A percentile compares a stretch with the other conserved stretches of the same genome.
Evolutionary conservation across 2,797 vertebrate genomes (phyloP).

Genomic region (Rhinogobio ventralis): DNA sequence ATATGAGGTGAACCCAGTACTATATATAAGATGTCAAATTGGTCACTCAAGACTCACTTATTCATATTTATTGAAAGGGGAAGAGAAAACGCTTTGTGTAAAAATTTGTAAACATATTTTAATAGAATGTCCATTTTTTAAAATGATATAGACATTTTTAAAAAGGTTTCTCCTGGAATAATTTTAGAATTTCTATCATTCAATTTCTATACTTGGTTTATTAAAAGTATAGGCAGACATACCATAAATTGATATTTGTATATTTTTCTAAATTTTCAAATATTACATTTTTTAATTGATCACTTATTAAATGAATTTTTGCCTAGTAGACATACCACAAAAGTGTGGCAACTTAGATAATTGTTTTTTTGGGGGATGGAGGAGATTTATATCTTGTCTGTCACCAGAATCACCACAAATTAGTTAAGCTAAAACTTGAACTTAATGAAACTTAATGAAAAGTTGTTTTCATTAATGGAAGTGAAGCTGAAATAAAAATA

Average conservation of each 20-base stretch:
- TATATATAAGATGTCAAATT: too few relatives aligned
- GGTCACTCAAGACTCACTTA: too few relatives aligned
- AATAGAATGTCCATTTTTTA: too few relatives aligned
- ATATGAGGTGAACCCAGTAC: too few relatives aligned
- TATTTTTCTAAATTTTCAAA: background rate
- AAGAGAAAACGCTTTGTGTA: too few relatives aligned
- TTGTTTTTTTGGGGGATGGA: background rate
- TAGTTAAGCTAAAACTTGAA: background rate
- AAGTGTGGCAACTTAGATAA: background rate
- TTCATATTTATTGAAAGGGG: too few relatives aligned
- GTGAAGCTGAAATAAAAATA: background rate
- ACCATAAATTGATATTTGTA: slow-evolving; percentile 6
- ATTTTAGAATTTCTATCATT: too few relatives aligned
- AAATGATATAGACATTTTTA: too few relatives aligned
- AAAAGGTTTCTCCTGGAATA: too few relatives aligned
- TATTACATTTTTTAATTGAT: too few relatives aligned
- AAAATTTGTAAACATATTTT: too few relatives aligned
- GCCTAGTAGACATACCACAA: background rate
- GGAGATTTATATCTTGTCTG: background rate
- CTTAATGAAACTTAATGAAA: too few relatives aligned
- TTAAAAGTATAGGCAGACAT: background rate
- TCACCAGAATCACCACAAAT: background rate
- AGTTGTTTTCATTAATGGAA: background rate
- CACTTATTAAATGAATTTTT: background rate
- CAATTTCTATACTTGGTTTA: background rate